These are phyloP conservation scores for Bathynomus jamesi DNA, from an alignment of 1,140 invertebrate species.

Conservation along the genomic window DNA sequence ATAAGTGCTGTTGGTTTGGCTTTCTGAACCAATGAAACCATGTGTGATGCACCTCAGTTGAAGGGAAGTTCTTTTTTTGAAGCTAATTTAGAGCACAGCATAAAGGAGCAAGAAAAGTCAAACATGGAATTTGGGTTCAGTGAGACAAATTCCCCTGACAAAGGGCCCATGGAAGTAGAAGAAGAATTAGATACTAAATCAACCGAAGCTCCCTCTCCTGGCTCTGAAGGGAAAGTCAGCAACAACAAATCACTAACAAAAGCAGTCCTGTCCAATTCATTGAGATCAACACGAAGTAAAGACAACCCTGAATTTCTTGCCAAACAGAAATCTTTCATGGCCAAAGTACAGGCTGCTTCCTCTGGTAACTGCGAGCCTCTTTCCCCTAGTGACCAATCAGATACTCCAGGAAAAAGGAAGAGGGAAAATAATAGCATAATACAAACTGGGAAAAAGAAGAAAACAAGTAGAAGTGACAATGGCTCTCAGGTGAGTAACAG, in stretches of 20 bases:
- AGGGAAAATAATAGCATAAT: slow-evolving; percentile 12
- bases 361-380: slow-evolving; percentile 8
- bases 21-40: no score
- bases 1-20: no score
- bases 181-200: background rate
- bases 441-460: background rate
- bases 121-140: background rate
- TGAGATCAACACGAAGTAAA: slow-evolving; percentile 24
- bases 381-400: slow-evolving; percentile 13
- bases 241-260: background rate
- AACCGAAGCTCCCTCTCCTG: background rate
- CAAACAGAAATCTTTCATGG: slow-evolving; percentile 37
- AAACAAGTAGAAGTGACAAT: background rate
- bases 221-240: background rate
- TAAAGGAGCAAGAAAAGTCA: background rate
- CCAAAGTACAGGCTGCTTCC: slow-evolving; percentile 33
- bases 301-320: slow-evolving; percentile 36
- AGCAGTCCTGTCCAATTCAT: background rate
- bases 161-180: no score
- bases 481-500: background rate
- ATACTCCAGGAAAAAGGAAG: slow-evolving; percentile 22
- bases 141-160: no score
- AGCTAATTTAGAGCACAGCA: background rate
- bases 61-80: background rate
- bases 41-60: background rate